phyloP scores from a whole-genome alignment of 2,113 vertebrate species.

The Xenotilapia leptura region DNA sequence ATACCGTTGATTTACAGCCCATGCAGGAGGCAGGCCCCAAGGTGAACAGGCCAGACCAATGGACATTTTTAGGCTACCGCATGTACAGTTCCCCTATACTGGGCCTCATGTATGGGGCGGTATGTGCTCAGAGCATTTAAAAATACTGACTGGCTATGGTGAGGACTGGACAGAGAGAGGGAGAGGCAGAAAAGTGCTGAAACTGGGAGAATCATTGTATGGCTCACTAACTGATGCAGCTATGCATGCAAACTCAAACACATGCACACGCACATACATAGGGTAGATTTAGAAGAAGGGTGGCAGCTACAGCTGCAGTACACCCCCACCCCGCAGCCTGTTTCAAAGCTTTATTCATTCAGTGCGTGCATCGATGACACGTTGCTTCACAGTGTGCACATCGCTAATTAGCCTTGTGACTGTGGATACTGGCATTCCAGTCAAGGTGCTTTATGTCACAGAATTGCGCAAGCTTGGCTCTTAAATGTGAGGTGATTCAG shows the following conservation, averaged over 20 bases:
- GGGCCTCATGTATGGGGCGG: slow-evolving; percentile 36
- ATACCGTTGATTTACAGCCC: background rate
- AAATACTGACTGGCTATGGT: background rate
- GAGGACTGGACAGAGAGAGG: background rate
- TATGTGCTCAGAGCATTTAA: slow-evolving; percentile 24
- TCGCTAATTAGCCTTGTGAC: slow-evolving; percentile 57
- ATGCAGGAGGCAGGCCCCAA: background rate
- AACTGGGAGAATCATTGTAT: background rate
- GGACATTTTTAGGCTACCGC: slow-evolving; percentile 11
- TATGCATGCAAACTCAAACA: background rate
- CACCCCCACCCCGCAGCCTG: background rate
- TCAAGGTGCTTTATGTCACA: slow-evolving; percentile 35
- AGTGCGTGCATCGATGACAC: slow-evolving; percentile 2
- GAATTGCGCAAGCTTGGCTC: slow-evolving; percentile 4
- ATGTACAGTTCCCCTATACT: background rate
- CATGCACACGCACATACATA: background rate
- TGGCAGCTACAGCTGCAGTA: background rate
- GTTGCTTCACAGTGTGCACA: background rate
- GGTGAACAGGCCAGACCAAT: slow-evolving; percentile 2
- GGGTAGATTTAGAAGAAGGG: background rate
- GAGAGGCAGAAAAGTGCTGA: background rate
- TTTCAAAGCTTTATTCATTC: slow-evolving; percentile 1
- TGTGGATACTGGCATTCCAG: slow-evolving; percentile 32
- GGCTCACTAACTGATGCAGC: background rate
- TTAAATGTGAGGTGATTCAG: slow-evolving; percentile 20